These are phyloP conservation scores for Crambe crambe DNA, from an alignment of 37 sponge, comb jelly and placozoan genomes.

Conservation along the genomic window DNA sequence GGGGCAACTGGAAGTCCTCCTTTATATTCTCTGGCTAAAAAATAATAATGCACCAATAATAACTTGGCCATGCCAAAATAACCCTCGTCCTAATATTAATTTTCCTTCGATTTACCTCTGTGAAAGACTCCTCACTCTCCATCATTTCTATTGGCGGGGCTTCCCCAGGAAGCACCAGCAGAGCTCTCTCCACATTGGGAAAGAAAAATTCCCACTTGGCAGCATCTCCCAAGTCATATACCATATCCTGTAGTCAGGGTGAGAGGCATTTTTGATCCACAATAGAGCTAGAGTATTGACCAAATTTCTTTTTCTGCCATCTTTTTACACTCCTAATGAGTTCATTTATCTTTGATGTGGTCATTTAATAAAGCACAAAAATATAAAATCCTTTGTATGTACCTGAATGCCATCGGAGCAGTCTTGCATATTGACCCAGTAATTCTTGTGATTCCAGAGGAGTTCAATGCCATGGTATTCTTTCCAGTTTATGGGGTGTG, in stretches of 20 bases:
- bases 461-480: slow-evolving; percentile 92
- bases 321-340: too few relatives aligned
- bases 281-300: background rate
- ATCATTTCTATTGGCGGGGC: slow-evolving; percentile 37
- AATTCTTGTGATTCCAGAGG: slow-evolving; percentile 95
- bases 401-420: slow-evolving; percentile 91
- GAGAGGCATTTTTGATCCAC: background rate
- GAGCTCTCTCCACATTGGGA: slow-evolving; percentile 84
- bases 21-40: slow-evolving; percentile 43
- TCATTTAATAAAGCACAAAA: slow-evolving; percentile 1
- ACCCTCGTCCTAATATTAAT: too few relatives aligned
- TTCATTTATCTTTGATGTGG: too few relatives aligned
- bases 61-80: too few relatives aligned
- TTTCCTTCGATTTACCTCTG: too few relatives aligned
- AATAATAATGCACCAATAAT: too few relatives aligned
- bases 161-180: slow-evolving; percentile 78
- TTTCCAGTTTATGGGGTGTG: slow-evolving; percentile 55
- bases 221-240: slow-evolving; percentile 95
- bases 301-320: background rate
- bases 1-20: slow-evolving; percentile 82
- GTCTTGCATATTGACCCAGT: slow-evolving; percentile 99
- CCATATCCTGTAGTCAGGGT: slow-evolving; percentile 69
- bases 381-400: background rate
- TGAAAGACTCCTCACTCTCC: slow-evolving; percentile 1
- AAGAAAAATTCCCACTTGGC: slow-evolving; percentile 96